Evolutionary conservation across 2,888 invertebrate genomes (phyloP).

Genomic region (Argyra leucocephala): DNA sequence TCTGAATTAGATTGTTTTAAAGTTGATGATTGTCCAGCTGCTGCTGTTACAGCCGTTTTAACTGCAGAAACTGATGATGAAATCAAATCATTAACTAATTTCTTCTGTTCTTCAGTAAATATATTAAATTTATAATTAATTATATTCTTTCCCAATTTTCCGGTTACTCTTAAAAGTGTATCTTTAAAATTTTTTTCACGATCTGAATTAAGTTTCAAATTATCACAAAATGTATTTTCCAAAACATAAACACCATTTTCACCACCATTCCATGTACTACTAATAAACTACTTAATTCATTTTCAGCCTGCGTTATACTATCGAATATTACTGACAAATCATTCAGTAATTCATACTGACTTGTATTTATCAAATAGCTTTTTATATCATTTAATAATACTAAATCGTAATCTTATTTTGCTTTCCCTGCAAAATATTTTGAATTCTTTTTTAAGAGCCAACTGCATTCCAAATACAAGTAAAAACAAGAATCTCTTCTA

Average conservation of each 20-base stretch:
- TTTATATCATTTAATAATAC: conserved; percentile 38
- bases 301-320: conserved; percentile 39
- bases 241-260: conserved; percentile 37
- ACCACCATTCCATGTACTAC: conserved; percentile 17
- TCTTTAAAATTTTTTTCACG: conserved; percentile 38
- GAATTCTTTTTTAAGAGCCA: conserved; percentile 38
- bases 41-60: background rate
- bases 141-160: conserved; percentile 43
- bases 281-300: conserved; percentile 11
- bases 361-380: conserved; percentile 36
- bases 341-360: conserved; percentile 40
- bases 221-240: conserved; percentile 42
- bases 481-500: conserved; percentile 37
- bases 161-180: conserved; percentile 40
- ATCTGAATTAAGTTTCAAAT: conserved; percentile 32
- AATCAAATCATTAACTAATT: conserved; percentile 38
- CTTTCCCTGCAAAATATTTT: conserved; percentile 42
- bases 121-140: conserved; percentile 43
- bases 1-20: conserved; percentile 37
- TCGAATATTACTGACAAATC: conserved; percentile 43
- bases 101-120: conserved; percentile 40
- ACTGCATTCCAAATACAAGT: conserved; percentile 38
- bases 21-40: background rate
- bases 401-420: conserved; percentile 39
- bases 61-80: conserved; percentile 25